These are phyloP conservation scores for Lamprotornis superbus DNA, from an alignment of 2,113 vertebrate genomes.

Conservation along the genomic window DNA sequence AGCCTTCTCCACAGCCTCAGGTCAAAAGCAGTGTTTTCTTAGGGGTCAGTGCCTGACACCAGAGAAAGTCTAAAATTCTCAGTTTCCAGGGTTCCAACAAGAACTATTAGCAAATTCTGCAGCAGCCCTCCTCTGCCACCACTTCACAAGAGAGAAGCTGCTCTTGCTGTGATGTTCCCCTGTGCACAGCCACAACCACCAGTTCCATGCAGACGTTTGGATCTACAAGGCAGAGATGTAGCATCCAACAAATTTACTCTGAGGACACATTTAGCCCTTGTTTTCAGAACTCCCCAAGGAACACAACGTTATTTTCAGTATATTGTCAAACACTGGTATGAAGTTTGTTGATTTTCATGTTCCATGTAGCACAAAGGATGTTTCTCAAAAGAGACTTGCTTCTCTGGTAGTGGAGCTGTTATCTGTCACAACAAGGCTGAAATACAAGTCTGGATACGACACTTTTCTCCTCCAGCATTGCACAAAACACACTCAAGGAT, in stretches of 20 bases:
- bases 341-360: not conserved
- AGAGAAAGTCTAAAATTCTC: no score
- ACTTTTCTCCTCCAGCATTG: not conserved
- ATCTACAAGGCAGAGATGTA: not conserved
- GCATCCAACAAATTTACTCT: not conserved
- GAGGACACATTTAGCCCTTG: not conserved
- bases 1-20: no score
- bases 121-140: not conserved
- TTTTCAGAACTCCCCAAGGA: not conserved
- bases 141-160: not conserved
- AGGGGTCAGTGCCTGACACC: no score
- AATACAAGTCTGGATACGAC: not conserved
- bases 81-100: no score
- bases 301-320: not conserved
- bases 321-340: not conserved
- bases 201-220: not conserved
- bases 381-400: not conserved
- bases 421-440: slow-evolving; percentile 25
- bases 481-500: not conserved
- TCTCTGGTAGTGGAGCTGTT: not conserved
- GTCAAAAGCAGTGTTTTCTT: no score
- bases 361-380: not conserved
- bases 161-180: not conserved
- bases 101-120: not conserved
- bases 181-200: not conserved